Evolutionary conservation across 2,888 invertebrate species (phyloP).

Genomic region (Encarsia formosa): DNA sequence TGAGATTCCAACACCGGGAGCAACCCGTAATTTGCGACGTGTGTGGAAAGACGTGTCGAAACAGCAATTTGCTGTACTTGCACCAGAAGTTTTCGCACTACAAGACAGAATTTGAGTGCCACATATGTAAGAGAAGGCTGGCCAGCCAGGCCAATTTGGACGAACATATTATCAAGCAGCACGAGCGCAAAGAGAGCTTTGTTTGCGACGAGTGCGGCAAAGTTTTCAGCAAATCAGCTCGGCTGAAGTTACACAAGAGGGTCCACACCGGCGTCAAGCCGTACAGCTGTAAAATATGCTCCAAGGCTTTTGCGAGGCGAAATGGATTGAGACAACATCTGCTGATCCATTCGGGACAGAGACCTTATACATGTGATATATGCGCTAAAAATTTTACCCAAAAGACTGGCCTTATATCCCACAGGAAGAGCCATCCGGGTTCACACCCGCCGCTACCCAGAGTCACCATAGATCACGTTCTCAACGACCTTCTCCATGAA

Average conservation of each 20-base stretch:
- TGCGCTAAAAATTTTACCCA: constrained; percentile 48
- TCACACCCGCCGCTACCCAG: constrained; percentile 45
- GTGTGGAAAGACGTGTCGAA: constrained; percentile 43
- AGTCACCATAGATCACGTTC: constrained; percentile 40
- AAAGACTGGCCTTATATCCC: constrained; percentile 46
- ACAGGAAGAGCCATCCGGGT: constrained; percentile 48
- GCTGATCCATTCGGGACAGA: constrained; percentile 45
- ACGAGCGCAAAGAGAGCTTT: constrained; percentile 32
- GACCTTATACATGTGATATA: constrained; percentile 47
- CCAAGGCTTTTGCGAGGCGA: constrained; percentile 30
- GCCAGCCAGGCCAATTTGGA: constrained; percentile 41
- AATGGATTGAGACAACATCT: constrained; percentile 43
- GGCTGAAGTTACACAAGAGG: constrained; percentile 33
- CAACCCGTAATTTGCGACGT: constrained; percentile 43
- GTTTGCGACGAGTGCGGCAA: constrained; percentile 38
- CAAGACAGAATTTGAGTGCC: constrained; percentile 41
- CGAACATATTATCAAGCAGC: constrained; percentile 39
- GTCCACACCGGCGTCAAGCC: constrained; percentile 36
- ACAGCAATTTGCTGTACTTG: constrained; percentile 42
- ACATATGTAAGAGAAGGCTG: constrained; percentile 39
- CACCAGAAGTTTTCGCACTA: constrained; percentile 45
- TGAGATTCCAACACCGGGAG: constrained; percentile 44
- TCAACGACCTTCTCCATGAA: constrained; percentile 13
- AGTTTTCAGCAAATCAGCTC: constrained; percentile 31
- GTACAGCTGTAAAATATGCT: constrained; percentile 32